Percentiles rank a stretch among this genome's conserved stretches.
phyloP scores from a whole-genome alignment of 2,888 invertebrate species.

The Liopterus haemorrhoidalis region DNA sequence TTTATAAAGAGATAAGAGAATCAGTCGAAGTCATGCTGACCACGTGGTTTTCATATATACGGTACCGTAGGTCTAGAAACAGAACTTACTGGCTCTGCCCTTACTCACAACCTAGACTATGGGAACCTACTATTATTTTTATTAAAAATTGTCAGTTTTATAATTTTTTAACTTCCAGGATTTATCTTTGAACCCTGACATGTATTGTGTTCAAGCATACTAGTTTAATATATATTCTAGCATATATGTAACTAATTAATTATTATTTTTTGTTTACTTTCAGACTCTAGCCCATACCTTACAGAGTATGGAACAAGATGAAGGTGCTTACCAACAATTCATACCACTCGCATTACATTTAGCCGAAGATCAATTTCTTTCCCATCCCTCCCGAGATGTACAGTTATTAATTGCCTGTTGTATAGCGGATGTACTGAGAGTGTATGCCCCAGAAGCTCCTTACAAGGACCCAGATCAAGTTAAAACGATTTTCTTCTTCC shows the following conservation, averaged over 20 bases:
- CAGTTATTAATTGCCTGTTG: constrained; percentile 93
- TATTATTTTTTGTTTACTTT: constrained; percentile 19
- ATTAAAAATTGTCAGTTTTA: no score
- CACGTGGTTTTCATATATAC: no score
- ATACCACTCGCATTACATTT: constrained; percentile 87
- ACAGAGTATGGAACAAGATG: constrained; percentile 95
- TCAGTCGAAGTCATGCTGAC: no score
- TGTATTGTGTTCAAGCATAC: background rate
- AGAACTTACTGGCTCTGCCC: no score
- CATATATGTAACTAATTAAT: constrained; percentile 4
- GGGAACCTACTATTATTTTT: no score
- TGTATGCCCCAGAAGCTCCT: constrained; percentile 96
- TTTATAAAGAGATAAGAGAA: no score
- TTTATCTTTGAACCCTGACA: background rate
- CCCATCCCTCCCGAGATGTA: constrained; percentile 86
- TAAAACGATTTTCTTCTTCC: constrained; percentile 85
- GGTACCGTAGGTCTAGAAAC: no score
- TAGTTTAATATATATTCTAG: constrained; percentile 5
- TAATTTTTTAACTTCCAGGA: no score
- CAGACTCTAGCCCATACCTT: constrained; percentile 86
- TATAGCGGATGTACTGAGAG: constrained; percentile 91
- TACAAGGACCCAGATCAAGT: constrained; percentile 94
- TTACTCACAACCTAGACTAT: no score
- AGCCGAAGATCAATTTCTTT: constrained; percentile 87
- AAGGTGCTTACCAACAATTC: constrained; percentile 86